Percentiles rank a stretch among this genome's conserved stretches.
phyloP scores from a whole-genome alignment of 2,797 vertebrate genomes.

The Discoglossus pictus region DNA sequence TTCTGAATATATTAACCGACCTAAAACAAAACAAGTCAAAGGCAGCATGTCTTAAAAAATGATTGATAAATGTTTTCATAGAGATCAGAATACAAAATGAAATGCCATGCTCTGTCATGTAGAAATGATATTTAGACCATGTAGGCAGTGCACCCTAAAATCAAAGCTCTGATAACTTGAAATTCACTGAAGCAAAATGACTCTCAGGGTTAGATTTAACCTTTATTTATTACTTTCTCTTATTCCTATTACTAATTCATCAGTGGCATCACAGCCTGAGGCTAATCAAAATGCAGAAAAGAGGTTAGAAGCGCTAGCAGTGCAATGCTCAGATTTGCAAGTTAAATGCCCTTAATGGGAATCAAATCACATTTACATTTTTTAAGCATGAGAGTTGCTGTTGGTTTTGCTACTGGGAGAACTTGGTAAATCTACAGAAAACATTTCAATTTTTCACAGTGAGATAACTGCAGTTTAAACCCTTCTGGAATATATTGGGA shows the following conservation, averaged over 20 bases:
- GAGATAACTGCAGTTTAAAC: constrained; percentile 51
- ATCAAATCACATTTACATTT: constrained; percentile 45
- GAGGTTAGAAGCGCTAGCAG: constrained; percentile 35
- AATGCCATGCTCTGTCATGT: too few relatives aligned
- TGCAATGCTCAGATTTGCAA: constrained; percentile 43
- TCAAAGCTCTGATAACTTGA: not conserved
- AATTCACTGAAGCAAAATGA: constrained; percentile 22
- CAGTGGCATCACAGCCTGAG: constrained; percentile 45
- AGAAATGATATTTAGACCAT: too few relatives aligned
- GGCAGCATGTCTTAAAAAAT: too few relatives aligned
- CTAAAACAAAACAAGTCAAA: too few relatives aligned
- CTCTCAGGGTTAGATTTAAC: constrained; percentile 37
- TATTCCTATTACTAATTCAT: constrained; percentile 50
- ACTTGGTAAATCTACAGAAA: constrained; percentile 50
- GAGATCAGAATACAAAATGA: too few relatives aligned
- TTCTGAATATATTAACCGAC: too few relatives aligned
- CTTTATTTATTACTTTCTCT: constrained; percentile 47
- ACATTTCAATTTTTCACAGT: constrained; percentile 47
- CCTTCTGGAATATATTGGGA: constrained; percentile 47
- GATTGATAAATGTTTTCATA: too few relatives aligned
- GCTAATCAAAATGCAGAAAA: constrained; percentile 45
- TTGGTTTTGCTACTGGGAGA: constrained; percentile 52
- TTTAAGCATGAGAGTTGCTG: constrained; percentile 42
- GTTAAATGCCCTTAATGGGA: constrained; percentile 50
- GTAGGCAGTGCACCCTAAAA: not conserved